Evolutionary conservation across 37 sponge, comb jelly and placozoan species (phyloP).

Genomic region (Diacarnus erythraeanus): DNA sequence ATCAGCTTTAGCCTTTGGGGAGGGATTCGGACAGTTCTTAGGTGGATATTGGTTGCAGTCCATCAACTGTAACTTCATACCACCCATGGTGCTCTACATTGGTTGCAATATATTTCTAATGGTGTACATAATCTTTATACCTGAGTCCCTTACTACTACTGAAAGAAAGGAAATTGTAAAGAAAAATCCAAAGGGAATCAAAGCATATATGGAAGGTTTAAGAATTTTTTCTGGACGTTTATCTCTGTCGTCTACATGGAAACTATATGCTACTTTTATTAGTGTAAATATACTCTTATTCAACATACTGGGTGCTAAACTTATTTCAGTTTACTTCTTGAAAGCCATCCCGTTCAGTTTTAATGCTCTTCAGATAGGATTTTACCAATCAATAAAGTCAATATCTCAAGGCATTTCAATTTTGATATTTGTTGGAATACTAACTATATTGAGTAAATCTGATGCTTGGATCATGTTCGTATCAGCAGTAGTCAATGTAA

Average conservation of each 20-base stretch:
- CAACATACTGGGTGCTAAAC: conserved; percentile 11
- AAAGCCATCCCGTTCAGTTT: conserved; percentile 35
- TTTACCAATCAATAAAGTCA: conserved; percentile 12
- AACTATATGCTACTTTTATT: conserved; percentile 17
- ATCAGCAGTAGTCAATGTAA: neutral
- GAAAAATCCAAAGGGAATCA: conserved; percentile 14
- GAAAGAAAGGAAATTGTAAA: conserved; percentile 5
- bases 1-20: conserved; percentile 22
- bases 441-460: conserved; percentile 23
- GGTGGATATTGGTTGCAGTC: conserved; percentile 44
- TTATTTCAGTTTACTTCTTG: conserved; percentile 32
- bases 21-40: conserved; percentile 5
- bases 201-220: neutral
- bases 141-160: conserved; percentile 38
- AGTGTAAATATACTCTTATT: neutral
- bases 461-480: conserved; percentile 52
- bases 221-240: neutral
- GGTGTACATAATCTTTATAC: conserved; percentile 39
- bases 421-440: conserved; percentile 20
- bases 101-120: neutral
- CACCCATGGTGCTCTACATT: conserved; percentile 12
- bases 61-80: conserved; percentile 43
- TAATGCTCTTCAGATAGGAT: conserved; percentile 27
- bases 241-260: conserved; percentile 15
- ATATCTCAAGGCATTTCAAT: conserved; percentile 3